Base-by-base conservation (phyloP, 1,140 invertebrate species). In the Megalonaias nervosa region DNA sequence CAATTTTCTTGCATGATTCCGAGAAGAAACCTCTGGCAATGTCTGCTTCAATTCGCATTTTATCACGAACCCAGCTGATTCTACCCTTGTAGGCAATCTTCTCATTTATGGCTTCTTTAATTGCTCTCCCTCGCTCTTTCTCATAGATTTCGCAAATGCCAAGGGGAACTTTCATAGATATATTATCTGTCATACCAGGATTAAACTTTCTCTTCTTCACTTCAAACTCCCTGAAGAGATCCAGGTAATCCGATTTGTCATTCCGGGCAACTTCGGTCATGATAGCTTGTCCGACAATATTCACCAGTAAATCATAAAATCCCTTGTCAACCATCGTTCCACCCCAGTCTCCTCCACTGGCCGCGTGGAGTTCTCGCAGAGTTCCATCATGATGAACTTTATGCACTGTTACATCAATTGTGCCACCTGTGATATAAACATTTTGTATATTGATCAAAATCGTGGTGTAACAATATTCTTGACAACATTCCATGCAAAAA, bases 141-240 rank as follows among this genome's bases (percentile, higher is more conserved):
- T 75, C 71, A 48, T 75, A 81, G 15, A 64, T 48, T 16, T 71
- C 65, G 65, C 68, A 67, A 0, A 81, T 48, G 14, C 17, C 58
- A 26, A 61, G 59, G 6, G 74, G 74, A 11, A 75, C 67, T 23
- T 75, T 75, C 16, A 75, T 69, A 1, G 59, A 70, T 12, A 75
- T 48, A 61, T 58, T 56, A 16, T 61, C 64, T n/a, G 48, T 61
- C 58, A 66, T 56, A 13, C 67, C 70, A 14, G 38, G 23, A 3
- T 66, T 77, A 13, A 82, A 56, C 4, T 48, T 77, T 64, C 71
- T 55, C 48, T 82, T 82, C 23, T 74, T 68, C 19, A 74, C 62
- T 38, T 82, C 81, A 74, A 82, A 82, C 58, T 73, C 74, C 38
- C 74, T 31, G 21, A 77, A 67, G 9, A 82, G 59, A 48, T 77